phyloP scores from a whole-genome alignment of 2,797 vertebrate genomes.

The Craterocephalus amniculus region DNA sequence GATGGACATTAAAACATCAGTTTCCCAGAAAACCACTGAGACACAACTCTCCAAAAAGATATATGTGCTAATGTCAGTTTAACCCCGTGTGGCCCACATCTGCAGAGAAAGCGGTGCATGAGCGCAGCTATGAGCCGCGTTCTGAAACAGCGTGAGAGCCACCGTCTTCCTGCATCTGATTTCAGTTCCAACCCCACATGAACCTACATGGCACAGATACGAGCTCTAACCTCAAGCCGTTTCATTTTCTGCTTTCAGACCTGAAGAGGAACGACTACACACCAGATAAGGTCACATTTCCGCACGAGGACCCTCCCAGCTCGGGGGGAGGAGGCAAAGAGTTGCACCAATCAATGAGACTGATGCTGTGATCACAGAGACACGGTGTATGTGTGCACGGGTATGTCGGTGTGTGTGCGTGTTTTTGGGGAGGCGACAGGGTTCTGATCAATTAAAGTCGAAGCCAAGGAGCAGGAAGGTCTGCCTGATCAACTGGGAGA shows the following conservation, averaged over 20 bases:
- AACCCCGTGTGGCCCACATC: neutral
- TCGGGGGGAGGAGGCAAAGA: conserved; percentile 90
- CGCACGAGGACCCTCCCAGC: conserved; percentile 90
- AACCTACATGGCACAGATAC: neutral
- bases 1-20: neutral
- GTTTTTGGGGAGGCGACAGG: neutral
- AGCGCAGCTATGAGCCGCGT: neutral
- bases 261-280: conserved; percentile 98
- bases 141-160: neutral
- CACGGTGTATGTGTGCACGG: neutral
- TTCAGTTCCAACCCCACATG: neutral
- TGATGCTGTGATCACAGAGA: conserved; percentile 86
- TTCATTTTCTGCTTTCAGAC: conserved; percentile 78
- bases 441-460: conserved; percentile 32
- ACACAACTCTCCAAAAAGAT: neutral
- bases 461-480: conserved; percentile 57
- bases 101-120: neutral
- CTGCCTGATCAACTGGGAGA: conserved; percentile 65
- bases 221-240: neutral
- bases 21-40: neutral
- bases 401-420: neutral
- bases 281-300: conserved; percentile 92
- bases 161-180: neutral
- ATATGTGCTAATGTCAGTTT: neutral
- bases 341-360: conserved; percentile 87